A percentile compares a stretch with the other conserved stretches of the same genome.
Evolutionary conservation across 2,113 vertebrate genomes (phyloP).

Genomic region (Helogale parvula): DNA sequence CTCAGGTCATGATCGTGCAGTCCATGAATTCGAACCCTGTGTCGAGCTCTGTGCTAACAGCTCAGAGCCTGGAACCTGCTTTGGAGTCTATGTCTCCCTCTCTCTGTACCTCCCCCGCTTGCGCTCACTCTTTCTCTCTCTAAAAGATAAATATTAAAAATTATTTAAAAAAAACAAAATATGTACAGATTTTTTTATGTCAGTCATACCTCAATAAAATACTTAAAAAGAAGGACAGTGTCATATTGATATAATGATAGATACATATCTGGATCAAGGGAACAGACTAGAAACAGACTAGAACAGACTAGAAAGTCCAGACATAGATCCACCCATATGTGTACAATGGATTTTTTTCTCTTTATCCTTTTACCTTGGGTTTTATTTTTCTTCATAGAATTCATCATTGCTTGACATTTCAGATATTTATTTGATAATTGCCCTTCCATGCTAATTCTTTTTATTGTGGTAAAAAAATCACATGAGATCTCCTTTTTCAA

Average conservation of each 20-base stretch:
- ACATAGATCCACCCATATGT: not conserved
- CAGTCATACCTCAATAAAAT: not conserved
- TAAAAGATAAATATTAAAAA: too few relatives aligned
- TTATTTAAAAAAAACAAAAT: not conserved
- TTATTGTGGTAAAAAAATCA: not conserved
- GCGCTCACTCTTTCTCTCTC: too few relatives aligned
- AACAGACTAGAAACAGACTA: not conserved
- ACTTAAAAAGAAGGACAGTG: not conserved
- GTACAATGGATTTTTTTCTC: not conserved
- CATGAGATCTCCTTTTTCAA: not conserved
- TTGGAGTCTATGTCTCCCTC: too few relatives aligned
- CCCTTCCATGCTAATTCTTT: not conserved
- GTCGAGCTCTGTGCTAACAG: too few relatives aligned
- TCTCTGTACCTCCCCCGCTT: too few relatives aligned
- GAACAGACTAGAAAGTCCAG: not conserved
- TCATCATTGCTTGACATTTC: not conserved
- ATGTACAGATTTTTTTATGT: not conserved
- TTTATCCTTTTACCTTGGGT: not conserved
- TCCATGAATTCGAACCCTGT: too few relatives aligned
- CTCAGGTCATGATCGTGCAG: too few relatives aligned
- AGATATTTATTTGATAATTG: not conserved
- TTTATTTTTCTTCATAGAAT: constrained; percentile 9
- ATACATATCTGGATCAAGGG: not conserved
- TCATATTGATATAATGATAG: not conserved
- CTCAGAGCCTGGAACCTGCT: too few relatives aligned